Percentiles rank a stretch among this genome's conserved stretches.
These are phyloP conservation scores for Ligdia adustata DNA, from an alignment of 2,888 invertebrate species.

Conservation along the genomic window DNA sequence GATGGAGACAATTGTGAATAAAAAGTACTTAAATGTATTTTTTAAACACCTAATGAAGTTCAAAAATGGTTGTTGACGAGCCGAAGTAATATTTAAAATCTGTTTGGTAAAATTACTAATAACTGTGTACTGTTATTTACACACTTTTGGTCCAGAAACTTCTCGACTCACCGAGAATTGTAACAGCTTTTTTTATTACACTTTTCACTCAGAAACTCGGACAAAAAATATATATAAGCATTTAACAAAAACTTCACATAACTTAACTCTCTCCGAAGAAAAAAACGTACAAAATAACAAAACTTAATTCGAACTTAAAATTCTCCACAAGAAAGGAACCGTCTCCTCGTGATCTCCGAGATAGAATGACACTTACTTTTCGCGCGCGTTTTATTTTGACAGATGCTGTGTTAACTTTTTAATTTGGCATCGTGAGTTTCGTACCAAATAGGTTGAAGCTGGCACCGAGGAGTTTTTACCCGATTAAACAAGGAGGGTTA, in stretches of 20 bases:
- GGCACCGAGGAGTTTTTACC: too few species aligned
- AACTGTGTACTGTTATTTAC: too few species aligned
- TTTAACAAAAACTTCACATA: slow-evolving; percentile 6
- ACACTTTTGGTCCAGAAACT: slow-evolving; percentile 21
- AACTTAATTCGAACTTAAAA: not conserved
- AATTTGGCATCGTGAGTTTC: slow-evolving; percentile 18
- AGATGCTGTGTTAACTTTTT: slow-evolving; percentile 31
- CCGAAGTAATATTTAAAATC: too few species aligned
- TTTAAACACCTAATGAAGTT: too few species aligned
- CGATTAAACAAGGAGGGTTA: too few species aligned
- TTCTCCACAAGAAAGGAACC: slow-evolving; percentile 12
- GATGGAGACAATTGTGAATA: too few species aligned
- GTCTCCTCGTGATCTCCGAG: slow-evolving; percentile 32
- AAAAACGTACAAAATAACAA: not conserved
- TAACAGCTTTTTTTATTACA: slow-evolving; percentile 3
- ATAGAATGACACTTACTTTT: slow-evolving; percentile 45
- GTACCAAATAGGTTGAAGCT: not conserved
- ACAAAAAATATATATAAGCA: too few species aligned
- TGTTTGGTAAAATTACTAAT: too few species aligned
- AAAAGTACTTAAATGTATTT: too few species aligned
- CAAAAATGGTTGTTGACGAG: too few species aligned
- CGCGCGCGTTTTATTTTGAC: slow-evolving; percentile 53
- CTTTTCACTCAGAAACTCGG: slow-evolving; percentile 18
- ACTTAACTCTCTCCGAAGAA: too few species aligned
- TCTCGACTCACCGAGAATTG: slow-evolving; percentile 29